Evolutionary conservation across 2,113 vertebrate genomes (phyloP), one percentile per base, ranked within the genome.

Genomic region (Prionailurus viverrinus): DNA sequence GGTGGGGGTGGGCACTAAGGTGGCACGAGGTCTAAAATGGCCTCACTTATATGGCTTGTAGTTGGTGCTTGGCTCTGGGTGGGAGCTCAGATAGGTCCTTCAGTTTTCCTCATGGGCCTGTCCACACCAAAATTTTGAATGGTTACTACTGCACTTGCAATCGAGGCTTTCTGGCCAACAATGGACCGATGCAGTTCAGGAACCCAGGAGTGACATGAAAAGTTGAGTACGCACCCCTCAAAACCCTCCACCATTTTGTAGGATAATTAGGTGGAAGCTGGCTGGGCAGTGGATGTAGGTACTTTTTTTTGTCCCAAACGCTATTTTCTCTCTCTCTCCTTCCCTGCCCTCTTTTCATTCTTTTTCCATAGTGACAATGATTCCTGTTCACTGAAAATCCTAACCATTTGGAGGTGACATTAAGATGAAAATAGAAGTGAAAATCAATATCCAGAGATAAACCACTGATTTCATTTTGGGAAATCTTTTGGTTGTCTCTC

Each of bases 91-190:
- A 8, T 63, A 23, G 76, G 48, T 16, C 73, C 51, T 45, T 66
- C 4, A 61, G 48, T 74, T 92, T 41, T 58, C 18, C 41, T 31
- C n/a, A 6, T n/a, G 33, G 19, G 25, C 15, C 19, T 53, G 51
- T 53, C 51, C 12, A 97, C 51, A 89, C 8, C 13, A 27, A 91
- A 81, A 96, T 85, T 0, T 0, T 0, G 3, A 41, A 4, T 0
- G 81, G 82, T n/a, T 98, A 95, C 82, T 94, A 55, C 9, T 98
- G 98, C 2, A 15, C 66, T 8, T 97, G 97, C 74, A 98, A 98
- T 83, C 9, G 0, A 13, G 98, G 97, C 5, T 98, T 97, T 65
- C 53, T 2, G 55, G 16, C 96, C 29, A 97, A 92, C 94, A 97
- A 76, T 0, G 84, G 97, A 13, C 16, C 74, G 61, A 4, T 0